Base-by-base conservation (phyloP, 1,140 invertebrate species). In the Luehdorfia chinensis region DNA sequence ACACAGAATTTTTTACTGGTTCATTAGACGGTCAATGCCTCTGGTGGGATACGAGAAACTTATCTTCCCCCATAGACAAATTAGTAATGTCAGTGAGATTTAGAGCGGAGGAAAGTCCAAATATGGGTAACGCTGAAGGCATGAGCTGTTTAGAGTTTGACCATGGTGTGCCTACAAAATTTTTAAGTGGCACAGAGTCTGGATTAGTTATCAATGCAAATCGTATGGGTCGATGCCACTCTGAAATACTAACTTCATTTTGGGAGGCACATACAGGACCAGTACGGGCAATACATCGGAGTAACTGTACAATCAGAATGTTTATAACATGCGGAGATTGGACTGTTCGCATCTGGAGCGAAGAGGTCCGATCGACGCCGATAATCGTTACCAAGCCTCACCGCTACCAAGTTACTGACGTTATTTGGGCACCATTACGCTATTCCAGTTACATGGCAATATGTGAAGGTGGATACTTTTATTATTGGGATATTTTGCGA, bases 261-360 rank as follows among this genome's bases (percentile, higher is more conserved):
- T 86, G 73, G 70, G 84, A 89, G 2, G 91, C 94, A 0, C 95
- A 96, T 59, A 85, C 91, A 44, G 95, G 96, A 0, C 93, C 95
- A 2, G 92, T 97, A 0, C 90, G 94, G 31, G 89, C 92, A 6
- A 84, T 97, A 1, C 91, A 95, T 64, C 89, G 95, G 49, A 97
- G 97, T 88, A 93, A 95, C 8, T 93, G 92, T 46, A 96, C 95
- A 76, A 88, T 94, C 0, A 94, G 95, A 74, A 96, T 96, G 86
- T 97, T 97, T 77, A 85, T 97, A 14, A 94, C 95, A 12, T 92
- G 95, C 32, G 96, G 95, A 0, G 96, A 97, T 84, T 97, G 93
- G 91, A 93, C 91, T 7, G 92, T 94, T 0, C 91, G 93, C 66
- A 91, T 98, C 53, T 97, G 95, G 94, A 94, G 94, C 1, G 96